These are phyloP conservation scores for Tridacna crocea DNA, from an alignment of 2,888 invertebrate species.

Conservation along the genomic window DNA sequence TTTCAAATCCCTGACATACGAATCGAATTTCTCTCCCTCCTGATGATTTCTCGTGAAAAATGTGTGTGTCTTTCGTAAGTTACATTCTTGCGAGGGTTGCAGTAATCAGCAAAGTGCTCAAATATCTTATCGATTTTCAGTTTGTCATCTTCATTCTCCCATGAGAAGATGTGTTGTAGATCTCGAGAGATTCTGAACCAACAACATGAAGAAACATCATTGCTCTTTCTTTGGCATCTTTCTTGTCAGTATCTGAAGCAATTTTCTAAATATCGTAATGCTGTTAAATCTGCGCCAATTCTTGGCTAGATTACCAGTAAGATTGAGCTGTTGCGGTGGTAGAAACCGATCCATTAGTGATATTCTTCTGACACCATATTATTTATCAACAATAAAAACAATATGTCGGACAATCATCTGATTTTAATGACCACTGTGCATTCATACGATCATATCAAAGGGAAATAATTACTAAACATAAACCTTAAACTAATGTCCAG, in stretches of 20 bases:
- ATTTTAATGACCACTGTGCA: too few relatives aligned
- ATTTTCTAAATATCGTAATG: not conserved
- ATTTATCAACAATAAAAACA: not conserved
- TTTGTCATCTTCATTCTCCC: not conserved
- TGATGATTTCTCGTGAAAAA: constrained; percentile 1
- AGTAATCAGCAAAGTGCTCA: not conserved
- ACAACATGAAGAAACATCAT: not conserved
- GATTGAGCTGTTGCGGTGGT: not conserved
- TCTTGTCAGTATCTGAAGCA: constrained; percentile 3
- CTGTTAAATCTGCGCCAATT: not conserved
- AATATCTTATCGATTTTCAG: constrained; percentile 5
- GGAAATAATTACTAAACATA: too few relatives aligned
- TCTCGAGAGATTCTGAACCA: not conserved
- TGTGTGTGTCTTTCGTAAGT: not conserved
- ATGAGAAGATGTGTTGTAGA: not conserved
- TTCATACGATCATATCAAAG: too few relatives aligned
- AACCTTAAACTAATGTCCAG: too few relatives aligned
- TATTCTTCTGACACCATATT: constrained; percentile 13
- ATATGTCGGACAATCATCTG: too few relatives aligned
- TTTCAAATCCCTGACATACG: not conserved
- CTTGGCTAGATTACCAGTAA: not conserved
- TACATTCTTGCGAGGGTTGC: constrained; percentile 2
- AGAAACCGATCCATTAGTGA: not conserved
- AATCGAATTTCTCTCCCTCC: constrained; percentile 8
- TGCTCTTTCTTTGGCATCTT: constrained; percentile 2